A percentile compares a stretch with the other conserved stretches of the same genome.
Conservation (phyloP, 2,113 vertebrate species). For the Hipposideros armiger region DNA sequence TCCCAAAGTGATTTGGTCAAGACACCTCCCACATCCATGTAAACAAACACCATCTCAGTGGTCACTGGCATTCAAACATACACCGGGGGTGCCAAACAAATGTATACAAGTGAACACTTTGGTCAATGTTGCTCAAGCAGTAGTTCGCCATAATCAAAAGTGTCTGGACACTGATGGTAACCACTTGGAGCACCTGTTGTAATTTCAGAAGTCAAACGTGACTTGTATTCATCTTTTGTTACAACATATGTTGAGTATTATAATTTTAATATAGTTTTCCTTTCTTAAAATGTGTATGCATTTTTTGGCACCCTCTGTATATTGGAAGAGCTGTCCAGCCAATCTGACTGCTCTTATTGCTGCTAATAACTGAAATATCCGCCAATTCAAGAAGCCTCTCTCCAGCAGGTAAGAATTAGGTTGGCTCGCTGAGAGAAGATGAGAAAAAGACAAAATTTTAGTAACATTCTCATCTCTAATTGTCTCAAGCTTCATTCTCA, state of each 20-base stretch:
- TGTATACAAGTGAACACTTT: too few relatives aligned
- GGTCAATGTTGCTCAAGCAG: too few relatives aligned
- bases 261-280: too few relatives aligned
- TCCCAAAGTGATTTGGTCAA: background rate
- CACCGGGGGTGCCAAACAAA: too few relatives aligned
- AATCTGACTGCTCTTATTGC: background rate
- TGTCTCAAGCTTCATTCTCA: background rate
- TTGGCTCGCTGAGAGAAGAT: background rate
- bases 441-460: background rate
- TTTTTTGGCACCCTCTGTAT: too few relatives aligned
- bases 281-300: too few relatives aligned
- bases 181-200: too few relatives aligned
- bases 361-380: background rate
- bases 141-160: too few relatives aligned
- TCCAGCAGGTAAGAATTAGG: background rate
- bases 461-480: background rate
- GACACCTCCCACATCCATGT: background rate
- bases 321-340: background rate
- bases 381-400: constrained; percentile 10
- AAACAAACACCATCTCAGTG: background rate
- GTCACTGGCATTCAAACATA: background rate
- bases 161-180: too few relatives aligned
- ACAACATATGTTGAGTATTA: too few relatives aligned
- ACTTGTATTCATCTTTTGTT: too few relatives aligned
- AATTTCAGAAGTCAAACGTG: too few relatives aligned